phyloP scores from a whole-genome alignment of 2,888 invertebrate species.

The Cephalotes varians region DNA sequence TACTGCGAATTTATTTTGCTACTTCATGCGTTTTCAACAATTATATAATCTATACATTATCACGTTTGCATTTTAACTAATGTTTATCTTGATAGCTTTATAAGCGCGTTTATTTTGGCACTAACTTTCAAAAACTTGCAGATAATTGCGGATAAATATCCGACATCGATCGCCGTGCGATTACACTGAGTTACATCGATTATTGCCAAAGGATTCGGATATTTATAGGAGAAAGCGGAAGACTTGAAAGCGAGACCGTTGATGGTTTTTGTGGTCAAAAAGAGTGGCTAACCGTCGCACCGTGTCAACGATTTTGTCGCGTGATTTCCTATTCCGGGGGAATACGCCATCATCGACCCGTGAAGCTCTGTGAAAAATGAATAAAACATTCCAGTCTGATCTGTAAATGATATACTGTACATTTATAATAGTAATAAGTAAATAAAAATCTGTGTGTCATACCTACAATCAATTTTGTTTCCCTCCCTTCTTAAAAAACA shows the following conservation, averaged over 20 bases:
- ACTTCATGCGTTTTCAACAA: not conserved
- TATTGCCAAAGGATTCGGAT: constrained; percentile 31
- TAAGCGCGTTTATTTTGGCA: not conserved
- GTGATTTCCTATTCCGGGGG: constrained; percentile 27
- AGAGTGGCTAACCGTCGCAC: constrained; percentile 50
- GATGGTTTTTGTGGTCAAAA: constrained; percentile 54
- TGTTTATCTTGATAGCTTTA: not conserved
- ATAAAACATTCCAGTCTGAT: not conserved
- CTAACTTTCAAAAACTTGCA: not conserved
- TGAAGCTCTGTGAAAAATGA: constrained; percentile 14
- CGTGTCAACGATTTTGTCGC: constrained; percentile 27
- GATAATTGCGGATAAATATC: constrained; percentile 16
- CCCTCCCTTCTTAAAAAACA: not conserved
- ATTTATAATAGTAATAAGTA: not conserved
- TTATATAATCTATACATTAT: not conserved
- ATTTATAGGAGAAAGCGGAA: constrained; percentile 70
- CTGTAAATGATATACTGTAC: not conserved
- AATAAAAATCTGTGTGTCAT: not conserved
- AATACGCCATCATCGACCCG: not conserved
- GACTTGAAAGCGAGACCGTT: constrained; percentile 68
- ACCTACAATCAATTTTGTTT: not conserved
- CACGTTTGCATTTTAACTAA: not conserved
- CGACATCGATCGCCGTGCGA: not conserved
- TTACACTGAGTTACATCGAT: constrained; percentile 45
- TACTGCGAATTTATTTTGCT: not conserved